These are phyloP conservation scores for Pseudocheirus occidentalis DNA, from an alignment of 2,797 vertebrate species.

Conservation along the genomic window DNA sequence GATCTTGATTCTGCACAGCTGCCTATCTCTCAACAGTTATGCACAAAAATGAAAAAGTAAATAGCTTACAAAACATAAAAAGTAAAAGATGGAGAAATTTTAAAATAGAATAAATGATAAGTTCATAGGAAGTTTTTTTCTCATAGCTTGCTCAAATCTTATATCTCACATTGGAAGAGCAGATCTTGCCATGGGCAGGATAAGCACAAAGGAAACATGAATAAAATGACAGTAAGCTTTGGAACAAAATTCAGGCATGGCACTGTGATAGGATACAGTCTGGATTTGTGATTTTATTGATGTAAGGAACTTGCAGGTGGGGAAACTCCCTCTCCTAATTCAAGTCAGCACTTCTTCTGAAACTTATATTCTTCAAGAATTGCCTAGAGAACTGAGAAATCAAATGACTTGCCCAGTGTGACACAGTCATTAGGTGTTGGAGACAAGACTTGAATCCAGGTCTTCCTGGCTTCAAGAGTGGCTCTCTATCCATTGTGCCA, in stretches of 20 bases:
- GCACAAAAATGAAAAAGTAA: neutral
- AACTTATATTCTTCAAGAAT: neutral
- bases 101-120: neutral
- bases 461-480: neutral
- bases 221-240: neutral
- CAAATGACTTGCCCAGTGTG: neutral
- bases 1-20: neutral
- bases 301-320: neutral
- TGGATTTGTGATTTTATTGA: neutral
- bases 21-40: conserved; percentile 25
- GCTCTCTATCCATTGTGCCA: neutral
- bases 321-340: neutral
- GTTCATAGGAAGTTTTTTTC: neutral
- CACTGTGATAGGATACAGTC: neutral
- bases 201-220: neutral
- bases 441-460: neutral
- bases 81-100: neutral
- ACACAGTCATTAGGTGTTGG: neutral
- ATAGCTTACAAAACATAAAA: neutral
- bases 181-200: neutral
- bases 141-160: neutral
- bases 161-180: neutral
- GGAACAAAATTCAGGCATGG: neutral
- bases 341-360: neutral
- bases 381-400: neutral